Percentiles rank a stretch among this genome's conserved stretches.
Evolutionary conservation across 2,113 vertebrate species (phyloP).

Genomic region (Tragelaphus buxtoni): DNA sequence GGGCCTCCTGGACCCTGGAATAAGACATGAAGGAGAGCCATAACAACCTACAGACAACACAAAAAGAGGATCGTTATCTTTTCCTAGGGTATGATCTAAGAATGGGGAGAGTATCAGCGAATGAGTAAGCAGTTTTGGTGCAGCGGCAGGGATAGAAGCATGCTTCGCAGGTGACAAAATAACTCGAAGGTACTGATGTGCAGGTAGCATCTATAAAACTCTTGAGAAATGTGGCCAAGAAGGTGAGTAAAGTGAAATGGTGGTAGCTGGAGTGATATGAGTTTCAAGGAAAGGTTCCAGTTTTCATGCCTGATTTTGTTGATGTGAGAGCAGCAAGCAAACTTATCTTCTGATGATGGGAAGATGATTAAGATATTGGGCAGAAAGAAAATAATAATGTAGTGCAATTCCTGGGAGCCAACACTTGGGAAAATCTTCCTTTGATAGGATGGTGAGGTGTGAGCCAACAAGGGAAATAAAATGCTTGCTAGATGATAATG

Average conservation of each 20-base stretch:
- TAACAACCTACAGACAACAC: rapidly evolving
- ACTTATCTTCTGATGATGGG: not conserved
- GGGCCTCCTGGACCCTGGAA: not conserved
- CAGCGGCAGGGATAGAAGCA: too few relatives aligned
- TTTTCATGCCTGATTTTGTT: not conserved
- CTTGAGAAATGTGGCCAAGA: rapidly evolving
- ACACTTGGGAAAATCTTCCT: not conserved
- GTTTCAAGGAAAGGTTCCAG: not conserved
- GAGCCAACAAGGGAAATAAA: not conserved
- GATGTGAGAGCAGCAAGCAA: not conserved
- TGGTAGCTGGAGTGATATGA: not conserved
- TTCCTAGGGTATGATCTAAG: not conserved
- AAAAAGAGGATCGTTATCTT: not conserved
- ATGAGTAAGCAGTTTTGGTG: rapidly evolving
- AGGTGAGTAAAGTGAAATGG: not conserved
- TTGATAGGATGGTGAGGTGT: not conserved
- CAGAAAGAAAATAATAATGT: not conserved
- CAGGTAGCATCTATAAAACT: rapidly evolving
- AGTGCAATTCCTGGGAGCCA: not conserved
- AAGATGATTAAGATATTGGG: not conserved
- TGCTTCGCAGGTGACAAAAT: rapidly evolving
- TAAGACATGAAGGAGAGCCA: not conserved
- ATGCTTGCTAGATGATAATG: not conserved
- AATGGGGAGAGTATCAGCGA: rapidly evolving
- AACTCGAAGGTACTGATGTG: rapidly evolving